Evolutionary conservation across 2,797 vertebrate species (phyloP).

Genomic region (Melanotaenia maccullochi): DNA sequence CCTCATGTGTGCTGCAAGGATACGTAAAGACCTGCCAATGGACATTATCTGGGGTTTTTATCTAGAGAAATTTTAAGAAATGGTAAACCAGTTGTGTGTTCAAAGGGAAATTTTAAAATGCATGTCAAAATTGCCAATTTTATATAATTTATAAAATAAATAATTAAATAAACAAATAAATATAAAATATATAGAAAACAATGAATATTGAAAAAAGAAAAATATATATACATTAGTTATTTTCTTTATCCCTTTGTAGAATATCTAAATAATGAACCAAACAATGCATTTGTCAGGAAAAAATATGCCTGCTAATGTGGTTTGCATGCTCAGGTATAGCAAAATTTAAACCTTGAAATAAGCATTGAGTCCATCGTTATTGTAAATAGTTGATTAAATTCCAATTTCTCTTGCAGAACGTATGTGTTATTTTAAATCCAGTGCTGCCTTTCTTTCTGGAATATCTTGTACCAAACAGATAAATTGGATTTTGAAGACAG

Average conservation of each 20-base stretch:
- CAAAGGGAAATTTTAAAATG: background rate
- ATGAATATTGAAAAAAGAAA: background rate
- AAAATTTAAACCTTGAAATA: background rate
- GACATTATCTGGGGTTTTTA: background rate
- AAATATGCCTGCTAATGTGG: background rate
- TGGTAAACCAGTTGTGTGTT: background rate
- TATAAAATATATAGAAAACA: too few relatives aligned
- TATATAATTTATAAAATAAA: background rate
- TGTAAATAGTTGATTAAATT: conserved; percentile 12
- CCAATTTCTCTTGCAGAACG: background rate
- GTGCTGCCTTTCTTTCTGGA: conserved; percentile 8
- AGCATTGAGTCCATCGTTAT: too few relatives aligned
- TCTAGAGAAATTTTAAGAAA: background rate
- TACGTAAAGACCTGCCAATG: background rate
- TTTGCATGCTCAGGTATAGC: background rate
- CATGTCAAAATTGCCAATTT: background rate
- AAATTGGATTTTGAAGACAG: conserved; percentile 55
- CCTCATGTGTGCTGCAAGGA: background rate
- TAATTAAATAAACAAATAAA: background rate
- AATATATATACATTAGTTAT: background rate
- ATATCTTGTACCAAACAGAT: conserved; percentile 39
- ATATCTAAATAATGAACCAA: background rate
- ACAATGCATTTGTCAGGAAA: background rate
- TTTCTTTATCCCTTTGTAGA: background rate
- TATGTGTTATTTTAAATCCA: conserved; percentile 16